Percentiles rank a stretch among this genome's conserved stretches.
Conservation (phyloP, 2,888 invertebrate genomes). For the Laothoe populi region DNA sequence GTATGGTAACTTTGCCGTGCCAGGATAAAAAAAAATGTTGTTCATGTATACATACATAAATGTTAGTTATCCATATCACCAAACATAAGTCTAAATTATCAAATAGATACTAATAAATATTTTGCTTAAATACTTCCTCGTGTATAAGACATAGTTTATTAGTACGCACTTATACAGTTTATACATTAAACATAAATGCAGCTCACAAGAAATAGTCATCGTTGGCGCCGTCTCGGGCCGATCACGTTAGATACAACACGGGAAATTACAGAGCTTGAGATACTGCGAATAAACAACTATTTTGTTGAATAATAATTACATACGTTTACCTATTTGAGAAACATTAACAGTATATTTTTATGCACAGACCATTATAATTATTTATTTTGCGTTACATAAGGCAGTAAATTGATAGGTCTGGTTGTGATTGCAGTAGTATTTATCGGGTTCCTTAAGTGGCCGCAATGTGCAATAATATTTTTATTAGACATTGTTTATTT, state of each 20-base stretch:
- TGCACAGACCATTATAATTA: constrained; percentile 43
- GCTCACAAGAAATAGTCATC: constrained; percentile 74
- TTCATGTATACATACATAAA: too few relatives aligned
- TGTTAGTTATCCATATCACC: too few relatives aligned
- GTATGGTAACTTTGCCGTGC: too few relatives aligned
- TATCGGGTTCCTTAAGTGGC: constrained; percentile 45
- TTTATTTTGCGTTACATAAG: constrained; percentile 42
- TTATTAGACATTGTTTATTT: neutral
- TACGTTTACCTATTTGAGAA: constrained; percentile 62
- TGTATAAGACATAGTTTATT: constrained; percentile 8
- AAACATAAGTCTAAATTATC: too few relatives aligned
- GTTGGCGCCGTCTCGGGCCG: constrained; percentile 78
- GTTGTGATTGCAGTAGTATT: constrained; percentile 43
- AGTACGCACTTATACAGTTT: constrained; percentile 7
- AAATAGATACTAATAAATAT: neutral
- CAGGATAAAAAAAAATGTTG: too few relatives aligned
- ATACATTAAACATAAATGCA: constrained; percentile 68
- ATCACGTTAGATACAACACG: constrained; percentile 72
- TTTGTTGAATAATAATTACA: constrained; percentile 74
- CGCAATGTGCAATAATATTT: constrained; percentile 32
- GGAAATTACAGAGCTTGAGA: constrained; percentile 77
- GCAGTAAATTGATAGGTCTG: constrained; percentile 42
- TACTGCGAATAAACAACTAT: constrained; percentile 73
- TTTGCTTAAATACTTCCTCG: neutral
- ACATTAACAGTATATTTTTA: constrained; percentile 57